Conservation (phyloP, 2,797 vertebrate species). For the Coendou prehensilis region DNA sequence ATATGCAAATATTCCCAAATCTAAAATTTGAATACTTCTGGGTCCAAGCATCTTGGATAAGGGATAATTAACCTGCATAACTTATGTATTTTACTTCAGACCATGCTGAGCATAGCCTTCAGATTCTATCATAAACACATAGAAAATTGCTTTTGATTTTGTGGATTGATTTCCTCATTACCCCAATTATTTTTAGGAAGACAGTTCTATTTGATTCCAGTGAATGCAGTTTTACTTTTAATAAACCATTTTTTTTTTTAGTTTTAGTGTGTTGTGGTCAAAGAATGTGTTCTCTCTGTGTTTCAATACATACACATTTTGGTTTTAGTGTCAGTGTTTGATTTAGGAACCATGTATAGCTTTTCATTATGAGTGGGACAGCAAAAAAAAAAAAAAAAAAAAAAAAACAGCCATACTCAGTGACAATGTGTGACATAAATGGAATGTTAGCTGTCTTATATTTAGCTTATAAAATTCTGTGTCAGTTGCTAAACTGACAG, state of each 20-base stretch:
- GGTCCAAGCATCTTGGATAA: not conserved
- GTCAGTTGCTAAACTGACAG: not conserved
- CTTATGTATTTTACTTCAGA: constrained; percentile 25
- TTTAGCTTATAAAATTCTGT: constrained; percentile 6
- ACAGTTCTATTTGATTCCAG: not conserved
- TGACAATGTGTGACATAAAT: not conserved
- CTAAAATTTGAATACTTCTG: not conserved
- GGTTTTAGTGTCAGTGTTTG: constrained; percentile 47
- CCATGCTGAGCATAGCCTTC: not conserved
- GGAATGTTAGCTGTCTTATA: not conserved
- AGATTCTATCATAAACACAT: constrained; percentile 25
- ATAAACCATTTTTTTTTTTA: constrained; percentile 52
- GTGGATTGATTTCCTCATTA: constrained; percentile 48
- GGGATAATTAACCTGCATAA: not conserved
- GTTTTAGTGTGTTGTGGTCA: not conserved
- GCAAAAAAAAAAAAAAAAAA: not conserved
- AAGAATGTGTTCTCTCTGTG: not conserved
- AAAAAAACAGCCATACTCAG: not conserved
- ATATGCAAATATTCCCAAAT: not conserved
- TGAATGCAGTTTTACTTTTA: constrained; percentile 51
- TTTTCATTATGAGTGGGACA: not conserved
- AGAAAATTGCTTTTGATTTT: constrained; percentile 42
- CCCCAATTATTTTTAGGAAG: constrained; percentile 16
- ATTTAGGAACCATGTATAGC: not conserved
- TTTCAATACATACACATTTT: not conserved